Percentiles rank a stretch among this genome's conserved stretches.
Evolutionary conservation across 2,113 vertebrate genomes (phyloP).

Genomic region (Typhlomys cinereus): DNA sequence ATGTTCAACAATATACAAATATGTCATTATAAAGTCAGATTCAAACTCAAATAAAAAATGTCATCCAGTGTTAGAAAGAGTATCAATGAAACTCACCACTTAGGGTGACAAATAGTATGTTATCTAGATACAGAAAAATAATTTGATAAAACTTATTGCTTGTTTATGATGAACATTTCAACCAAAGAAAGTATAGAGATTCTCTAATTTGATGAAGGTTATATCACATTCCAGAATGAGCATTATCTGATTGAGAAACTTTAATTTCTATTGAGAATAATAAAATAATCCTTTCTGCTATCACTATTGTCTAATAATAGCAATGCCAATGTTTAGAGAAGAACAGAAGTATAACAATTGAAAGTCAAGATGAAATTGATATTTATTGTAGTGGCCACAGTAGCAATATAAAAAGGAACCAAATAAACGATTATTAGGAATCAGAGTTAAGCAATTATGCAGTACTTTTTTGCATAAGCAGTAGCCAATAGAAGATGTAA

Average conservation of each 20-base stretch:
- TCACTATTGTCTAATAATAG: constrained; percentile 2
- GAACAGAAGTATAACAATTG: neutral
- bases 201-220: neutral
- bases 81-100: neutral
- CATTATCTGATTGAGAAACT: constrained; percentile 6
- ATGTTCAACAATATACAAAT: neutral
- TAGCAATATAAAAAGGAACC: neutral
- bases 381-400: neutral
- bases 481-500: neutral
- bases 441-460: neutral
- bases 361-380: neutral
- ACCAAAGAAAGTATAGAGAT: neutral
- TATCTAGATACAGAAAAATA: neutral
- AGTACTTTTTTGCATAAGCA: neutral
- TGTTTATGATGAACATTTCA: neutral
- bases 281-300: neutral
- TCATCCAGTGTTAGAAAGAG: neutral
- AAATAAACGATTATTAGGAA: neutral
- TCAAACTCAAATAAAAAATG: neutral
- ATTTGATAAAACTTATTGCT: neutral
- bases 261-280: neutral
- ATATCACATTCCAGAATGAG: neutral
- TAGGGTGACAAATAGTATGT: neutral
- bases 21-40: neutral
- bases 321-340: neutral